These are phyloP conservation scores for Sphaeramia orbicularis DNA, from an alignment of 2,797 vertebrate species.

Conservation along the genomic window DNA sequence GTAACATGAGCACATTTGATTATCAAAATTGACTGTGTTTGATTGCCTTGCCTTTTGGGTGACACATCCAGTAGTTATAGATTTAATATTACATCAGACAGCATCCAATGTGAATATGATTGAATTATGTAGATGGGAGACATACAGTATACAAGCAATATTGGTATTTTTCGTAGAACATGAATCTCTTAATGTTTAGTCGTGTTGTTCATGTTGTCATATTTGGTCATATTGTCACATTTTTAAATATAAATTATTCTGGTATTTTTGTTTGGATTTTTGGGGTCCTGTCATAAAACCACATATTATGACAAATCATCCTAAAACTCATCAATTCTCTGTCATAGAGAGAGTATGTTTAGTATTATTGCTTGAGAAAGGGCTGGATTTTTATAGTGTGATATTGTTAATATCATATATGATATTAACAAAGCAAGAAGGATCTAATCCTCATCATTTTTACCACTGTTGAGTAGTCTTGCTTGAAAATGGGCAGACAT, in stretches of 20 bases:
- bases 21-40: constrained; percentile 4
- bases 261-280: too few species aligned
- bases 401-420: too few species aligned
- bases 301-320: too few species aligned
- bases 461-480: neutral
- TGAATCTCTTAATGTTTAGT: neutral
- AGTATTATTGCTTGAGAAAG: too few species aligned
- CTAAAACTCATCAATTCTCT: too few species aligned
- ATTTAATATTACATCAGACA: constrained; percentile 44
- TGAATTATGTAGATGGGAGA: constrained; percentile 18
- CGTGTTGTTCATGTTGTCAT: neutral
- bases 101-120: constrained; percentile 14
- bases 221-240: too few species aligned
- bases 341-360: too few species aligned
- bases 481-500: too few species aligned
- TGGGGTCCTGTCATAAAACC: too few species aligned
- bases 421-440: too few species aligned
- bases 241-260: too few species aligned
- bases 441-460: neutral
- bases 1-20: constrained; percentile 32
- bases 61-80: constrained; percentile 25
- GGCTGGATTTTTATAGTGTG: too few species aligned
- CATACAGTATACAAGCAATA: neutral
- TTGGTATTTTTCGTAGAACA: constrained; percentile 3
- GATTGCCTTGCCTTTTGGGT: constrained; percentile 21